Base-by-base conservation (phyloP, 2,113 vertebrate species). In the Cyanistes caeruleus region DNA sequence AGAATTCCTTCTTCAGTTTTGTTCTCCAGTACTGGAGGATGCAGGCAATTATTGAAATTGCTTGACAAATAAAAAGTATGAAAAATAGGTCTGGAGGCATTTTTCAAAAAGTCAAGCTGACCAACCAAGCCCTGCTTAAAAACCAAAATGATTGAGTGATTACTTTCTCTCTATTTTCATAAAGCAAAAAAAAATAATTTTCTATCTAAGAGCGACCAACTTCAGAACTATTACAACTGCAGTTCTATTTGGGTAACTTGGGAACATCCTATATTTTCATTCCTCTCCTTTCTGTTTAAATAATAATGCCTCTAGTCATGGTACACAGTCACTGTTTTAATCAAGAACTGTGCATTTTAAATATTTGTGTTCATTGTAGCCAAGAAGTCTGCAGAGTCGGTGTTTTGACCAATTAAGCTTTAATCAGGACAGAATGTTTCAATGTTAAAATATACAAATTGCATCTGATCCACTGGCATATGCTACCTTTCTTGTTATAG, bases 351-450 rank as follows among this genome's bases (percentile, higher is more conserved):
- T 56, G 55, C 87, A 81, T 95, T 97, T 95, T 94, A 97, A 97
- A 97, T 95, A 96, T 96, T 97, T 97, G 96, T 91, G 78, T 90
- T 96, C 82, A 28, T 84, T 91, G 88, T 80, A 97, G 97, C 85
- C 97, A 95, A 85, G 82, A 92, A 96, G 95, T 96, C 97, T 97
- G 94, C 15, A 5, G 67, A 90, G 78, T 72, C 92, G 83, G 76
- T 93, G 88, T 95, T 96, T 95, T 88, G 67, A 78, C 65, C 92
- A 97, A 96, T 97, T 96, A 97, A 93, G 82, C 79, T 95, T 96
- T 97, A 97, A 97, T 97, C 93, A 94, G 91, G 91, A 95, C 84
- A 95, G 91, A 96, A 96, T 96, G 94, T 95, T 95, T 93, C 90
- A 79, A 94, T 84, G 88, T 83, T 96, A 91, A 96, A 97, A 94